phyloP scores from a whole-genome alignment of 2,888 invertebrate species.

The Charanyca ferruginea region DNA sequence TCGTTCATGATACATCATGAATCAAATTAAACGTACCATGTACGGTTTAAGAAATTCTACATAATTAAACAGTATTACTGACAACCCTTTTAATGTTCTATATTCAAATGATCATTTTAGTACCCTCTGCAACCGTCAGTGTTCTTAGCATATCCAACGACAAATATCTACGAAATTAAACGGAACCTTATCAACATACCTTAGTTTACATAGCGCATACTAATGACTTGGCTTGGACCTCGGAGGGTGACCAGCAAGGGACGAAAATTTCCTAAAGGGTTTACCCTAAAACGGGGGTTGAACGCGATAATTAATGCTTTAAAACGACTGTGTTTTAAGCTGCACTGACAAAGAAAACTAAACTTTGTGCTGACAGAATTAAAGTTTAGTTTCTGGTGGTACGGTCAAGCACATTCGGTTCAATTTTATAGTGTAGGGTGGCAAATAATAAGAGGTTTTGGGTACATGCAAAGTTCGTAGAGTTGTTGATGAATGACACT shows the following conservation, averaged over 20 bases:
- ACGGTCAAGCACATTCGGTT: conserved; percentile 78
- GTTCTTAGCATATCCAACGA: conserved; percentile 73
- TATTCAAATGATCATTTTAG: conserved; percentile 59
- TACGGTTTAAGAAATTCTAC: conserved; percentile 6
- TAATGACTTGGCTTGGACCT: conserved; percentile 87
- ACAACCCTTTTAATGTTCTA: conserved; percentile 49
- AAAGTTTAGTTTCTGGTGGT: conserved; percentile 65
- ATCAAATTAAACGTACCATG: conserved; percentile 33
- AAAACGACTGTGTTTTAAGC: conserved; percentile 83
- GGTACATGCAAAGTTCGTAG: conserved; percentile 88
- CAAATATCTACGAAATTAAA: conserved; percentile 79
- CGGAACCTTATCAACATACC: conserved; percentile 82
- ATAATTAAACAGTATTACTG: conserved; percentile 16
- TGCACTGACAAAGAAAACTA: conserved; percentile 53
- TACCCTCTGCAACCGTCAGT: conserved; percentile 53
- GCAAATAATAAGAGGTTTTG: conserved; percentile 88
- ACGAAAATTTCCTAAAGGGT: conserved; percentile 90
- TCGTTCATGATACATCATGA: background rate
- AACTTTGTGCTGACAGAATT: conserved; percentile 56
- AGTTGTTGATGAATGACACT: conserved; percentile 91
- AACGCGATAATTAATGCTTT: conserved; percentile 88
- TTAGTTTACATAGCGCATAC: conserved; percentile 83
- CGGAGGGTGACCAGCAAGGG: conserved; percentile 88
- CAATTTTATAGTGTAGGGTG: conserved; percentile 89
- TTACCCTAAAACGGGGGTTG: conserved; percentile 87